Evolutionary conservation across 1,140 invertebrate genomes (phyloP), one percentile per base, ranked within the genome.

Genomic region (Atta texana): DNA sequence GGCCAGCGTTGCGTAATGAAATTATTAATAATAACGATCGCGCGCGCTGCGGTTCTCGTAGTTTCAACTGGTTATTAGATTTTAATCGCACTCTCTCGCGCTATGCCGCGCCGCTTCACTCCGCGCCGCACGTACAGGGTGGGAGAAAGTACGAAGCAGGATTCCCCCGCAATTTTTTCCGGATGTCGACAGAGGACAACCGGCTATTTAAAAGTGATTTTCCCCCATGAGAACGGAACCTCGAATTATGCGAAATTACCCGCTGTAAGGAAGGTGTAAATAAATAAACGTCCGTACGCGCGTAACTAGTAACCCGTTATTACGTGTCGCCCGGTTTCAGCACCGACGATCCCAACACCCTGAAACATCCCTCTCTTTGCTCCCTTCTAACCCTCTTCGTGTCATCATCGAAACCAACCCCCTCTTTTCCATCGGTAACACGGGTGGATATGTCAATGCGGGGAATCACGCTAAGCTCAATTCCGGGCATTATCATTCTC

Each of bases 281-380:
- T 94, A 94, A 94, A 94, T 94, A 93, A 94, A 93, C 88, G 88
- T 92, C 89, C 85, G 69, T 51, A 85, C 84, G 85, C 82, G 93
- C 82, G 93, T 90, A 93, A 93, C 85, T 44, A 88, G 91, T 93
- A 94, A 94, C 93, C 93, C 87, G 91, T 94, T 92, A 94, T 94
- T 94, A 94, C 81, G 88, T 91, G 92, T 93, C 93, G 93, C 90
- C 90, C 90, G 90, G 57, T 76, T 88, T 88, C 82, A 80, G 76
- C 84, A 68, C 49, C 89, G 39, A 28, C 55, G 69, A 87, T 86
- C 71, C 49, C 34, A 66, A 90, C 89, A 78, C 89, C 72, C 74
- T 28, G 72, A 21, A 69, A 51, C 39, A 21, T 53, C 63, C 28
- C 59, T 51, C 53, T n/a, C 59, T 39, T 51, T 24, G 7, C 57